These are phyloP conservation scores for Salarias fasciatus DNA, from an alignment of 2,797 vertebrate genomes.

Conservation along the genomic window DNA sequence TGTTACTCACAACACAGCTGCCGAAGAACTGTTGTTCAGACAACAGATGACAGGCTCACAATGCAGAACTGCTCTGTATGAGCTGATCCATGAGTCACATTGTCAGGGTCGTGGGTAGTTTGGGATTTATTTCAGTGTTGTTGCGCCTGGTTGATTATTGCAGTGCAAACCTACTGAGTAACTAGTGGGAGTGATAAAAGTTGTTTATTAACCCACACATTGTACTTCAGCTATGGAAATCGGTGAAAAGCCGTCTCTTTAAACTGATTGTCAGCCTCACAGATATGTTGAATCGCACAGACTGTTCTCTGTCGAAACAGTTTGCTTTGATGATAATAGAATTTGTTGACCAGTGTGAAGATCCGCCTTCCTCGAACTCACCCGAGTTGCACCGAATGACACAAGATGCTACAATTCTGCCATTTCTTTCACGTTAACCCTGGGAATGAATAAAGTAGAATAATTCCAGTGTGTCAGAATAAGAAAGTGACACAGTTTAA, in stretches of 20 bases:
- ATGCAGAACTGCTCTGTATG: background rate
- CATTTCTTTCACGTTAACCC: background rate
- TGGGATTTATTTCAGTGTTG: slow-evolving; percentile 34
- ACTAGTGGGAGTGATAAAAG: slow-evolving; percentile 50
- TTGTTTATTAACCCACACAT: slow-evolving; percentile 60
- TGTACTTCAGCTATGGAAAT: background rate
- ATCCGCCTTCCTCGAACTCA: no score
- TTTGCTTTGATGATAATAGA: no score
- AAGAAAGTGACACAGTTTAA: slow-evolving; percentile 10
- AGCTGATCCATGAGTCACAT: background rate
- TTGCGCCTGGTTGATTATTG: slow-evolving; percentile 65
- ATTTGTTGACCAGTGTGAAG: no score
- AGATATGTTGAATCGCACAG: no score
- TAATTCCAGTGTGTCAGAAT: slow-evolving; percentile 1
- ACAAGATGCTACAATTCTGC: no score
- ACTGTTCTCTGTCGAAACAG: no score
- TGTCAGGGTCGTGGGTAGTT: background rate
- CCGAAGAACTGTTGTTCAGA: slow-evolving; percentile 5
- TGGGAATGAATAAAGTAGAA: slow-evolving; percentile 1
- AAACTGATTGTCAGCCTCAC: no score
- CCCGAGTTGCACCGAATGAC: no score
- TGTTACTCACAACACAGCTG: slow-evolving; percentile 62
- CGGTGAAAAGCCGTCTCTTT: no score
- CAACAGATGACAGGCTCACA: slow-evolving; percentile 1
- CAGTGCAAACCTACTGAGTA: slow-evolving; percentile 16